Conservation (phyloP, 2,797 vertebrate species). For the Artibeus jamaicensis region DNA sequence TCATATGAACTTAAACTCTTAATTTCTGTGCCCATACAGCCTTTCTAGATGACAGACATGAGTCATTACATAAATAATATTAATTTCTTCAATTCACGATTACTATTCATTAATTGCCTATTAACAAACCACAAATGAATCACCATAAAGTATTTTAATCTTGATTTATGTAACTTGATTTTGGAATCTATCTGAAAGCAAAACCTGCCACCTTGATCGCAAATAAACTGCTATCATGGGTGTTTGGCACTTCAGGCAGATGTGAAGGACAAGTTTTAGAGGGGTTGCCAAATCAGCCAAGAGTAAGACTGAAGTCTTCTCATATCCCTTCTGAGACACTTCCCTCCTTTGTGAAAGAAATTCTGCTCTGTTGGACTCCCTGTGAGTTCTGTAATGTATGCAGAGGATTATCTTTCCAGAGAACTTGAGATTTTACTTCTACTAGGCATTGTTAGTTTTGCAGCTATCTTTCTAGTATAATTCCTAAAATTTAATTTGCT, state of each 20-base stretch:
- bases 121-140: not conserved
- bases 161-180: not conserved
- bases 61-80: not conserved
- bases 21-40: not conserved
- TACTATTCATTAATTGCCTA: not conserved
- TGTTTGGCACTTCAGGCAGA: not conserved
- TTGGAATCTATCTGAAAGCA: not conserved
- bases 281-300: not conserved
- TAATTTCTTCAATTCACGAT: not conserved
- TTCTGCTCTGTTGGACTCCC: not conserved
- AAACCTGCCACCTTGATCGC: not conserved
- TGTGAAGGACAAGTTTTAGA: not conserved
- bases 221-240: not conserved
- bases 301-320: not conserved
- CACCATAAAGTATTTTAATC: not conserved
- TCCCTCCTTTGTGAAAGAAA: not conserved
- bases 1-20: not conserved
- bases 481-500: conserved; percentile 25
- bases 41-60: not conserved
- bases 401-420: not conserved
- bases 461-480: not conserved
- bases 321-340: not conserved
- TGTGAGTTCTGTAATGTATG: not conserved
- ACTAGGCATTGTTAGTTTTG: not conserved
- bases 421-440: not conserved